Base-by-base conservation (phyloP, 2,797 vertebrate species). In the Pipistrellus pipistrellus region DNA sequence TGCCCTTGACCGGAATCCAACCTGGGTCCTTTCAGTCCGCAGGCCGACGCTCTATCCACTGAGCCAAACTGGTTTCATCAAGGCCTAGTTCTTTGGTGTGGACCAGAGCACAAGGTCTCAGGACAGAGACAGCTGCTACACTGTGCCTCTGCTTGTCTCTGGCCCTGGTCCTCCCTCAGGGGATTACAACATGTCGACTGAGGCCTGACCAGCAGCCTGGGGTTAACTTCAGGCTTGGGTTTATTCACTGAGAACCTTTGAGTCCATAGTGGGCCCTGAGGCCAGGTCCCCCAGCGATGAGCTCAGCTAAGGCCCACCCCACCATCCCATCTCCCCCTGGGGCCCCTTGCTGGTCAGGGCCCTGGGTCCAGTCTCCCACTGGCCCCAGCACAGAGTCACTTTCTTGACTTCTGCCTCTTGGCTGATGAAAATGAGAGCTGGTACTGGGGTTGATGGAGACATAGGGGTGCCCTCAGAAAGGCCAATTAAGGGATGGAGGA, bases 321-420 rank as follows among this genome's bases (percentile, higher is more conserved):
- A 30, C 62, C 23, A 1, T 59, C 6, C 4, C 10, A 10, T 18
- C 12, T 30, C 1, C 20, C 14, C 7, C 11, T 0, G 0, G 27
- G 17, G 32, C 8, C 20, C 20, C 15, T 30, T 53, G 41, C 44
- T 68, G 30, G 15, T 41, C 32, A 27, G 48, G 25, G 4, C 30
- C 30, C 35, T 46, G 38, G 21, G 48, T 89, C 51, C 59, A 44
- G 4, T n/a, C 30, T 59, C 68, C 21, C n/a, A 2, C 30, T 6
- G 21, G 23, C 41, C 27, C 55, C 46, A 66, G 32, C 30, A n/a
- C 46, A 30, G 55, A 38, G 35, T 46, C 38, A 10, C 7, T 38
- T 12, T 76, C 81, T 71, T 48, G n/a, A 86, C 10, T 17, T 85
- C 17, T n/a, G 11, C 5, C 2, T 75, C 71, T 55, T 46, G 20